Evolutionary conservation across 2,888 invertebrate genomes (phyloP), one percentile per base, ranked within the genome.

Genomic region (Dorcus parallelipipedus): DNA sequence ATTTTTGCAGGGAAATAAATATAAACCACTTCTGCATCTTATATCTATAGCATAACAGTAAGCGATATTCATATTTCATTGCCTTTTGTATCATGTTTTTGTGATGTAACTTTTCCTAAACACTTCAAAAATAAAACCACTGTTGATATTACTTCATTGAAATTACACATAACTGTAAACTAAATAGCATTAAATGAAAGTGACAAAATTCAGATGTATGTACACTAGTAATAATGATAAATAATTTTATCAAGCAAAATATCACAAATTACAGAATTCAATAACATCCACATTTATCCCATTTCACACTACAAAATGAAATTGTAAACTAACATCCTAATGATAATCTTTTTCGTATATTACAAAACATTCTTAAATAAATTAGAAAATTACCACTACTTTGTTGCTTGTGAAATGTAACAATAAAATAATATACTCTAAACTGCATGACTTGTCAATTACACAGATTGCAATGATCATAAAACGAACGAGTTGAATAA

Each of bases 311-410:
- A 33, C 26, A 49, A 9, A 45, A 45, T 45, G 23, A 43, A 43
- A 54, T 60, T 61, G 60, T 64, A 63, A 65, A 67, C 69, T 72
- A 70, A 69, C 69, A 69, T 69, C 69, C 71, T 71, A 64, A 67
- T 63, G 66, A 69, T 69, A 64, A 38, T 65, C 64, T 65, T 69
- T 67, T 60, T 66, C 64, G 62, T 60, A 67, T 62, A 64, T 62
- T 64, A 64, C 52, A 56, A 51, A 56, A 52, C 41, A 23, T 42
- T 56, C 26, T 33, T 33, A 33, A 63, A 62, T 60, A 63, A 67
- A 64, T 64, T 64, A 64, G 26, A 54, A 63, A 64, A 55, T 58
- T 55, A 52, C 59, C 54, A 57, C 58, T 60, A 61, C 54, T 48
- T 38, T 8, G 38, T 56, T n/a, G 43, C 38, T 50, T 50, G 42